A percentile compares a stretch with the other conserved stretches of the same genome.
Conservation (phyloP, 2,888 invertebrate species). For the Stegana nigrithorax region DNA sequence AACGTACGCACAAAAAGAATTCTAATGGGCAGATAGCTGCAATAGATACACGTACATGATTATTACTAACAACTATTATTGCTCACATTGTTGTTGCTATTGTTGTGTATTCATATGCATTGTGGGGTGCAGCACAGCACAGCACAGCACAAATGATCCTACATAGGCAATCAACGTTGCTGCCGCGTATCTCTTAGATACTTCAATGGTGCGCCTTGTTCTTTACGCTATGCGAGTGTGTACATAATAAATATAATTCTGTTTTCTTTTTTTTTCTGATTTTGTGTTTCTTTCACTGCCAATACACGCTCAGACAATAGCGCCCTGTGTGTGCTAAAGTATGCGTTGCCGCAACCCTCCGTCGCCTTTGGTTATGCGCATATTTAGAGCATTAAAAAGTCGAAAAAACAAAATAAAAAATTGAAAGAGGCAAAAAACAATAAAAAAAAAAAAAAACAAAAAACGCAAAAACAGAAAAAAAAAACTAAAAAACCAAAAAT, state of each 20-base stretch:
- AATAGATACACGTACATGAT: too few relatives aligned
- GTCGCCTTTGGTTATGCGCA: too few relatives aligned
- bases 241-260: not conserved
- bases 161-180: not conserved
- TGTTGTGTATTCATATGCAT: not conserved
- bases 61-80: not conserved
- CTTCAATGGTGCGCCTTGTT: constrained; percentile 3
- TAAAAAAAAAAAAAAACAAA: not conserved
- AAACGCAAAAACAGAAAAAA: not conserved
- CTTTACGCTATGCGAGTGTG: constrained; percentile 9
- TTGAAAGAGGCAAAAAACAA: not conserved
- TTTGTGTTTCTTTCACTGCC: too few relatives aligned
- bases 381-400: constrained; percentile 32
- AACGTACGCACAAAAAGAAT: constrained; percentile 13
- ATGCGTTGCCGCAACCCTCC: too few relatives aligned
- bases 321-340: constrained; percentile 11
- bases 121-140: not conserved
- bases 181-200: not conserved
- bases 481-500: too few relatives aligned
- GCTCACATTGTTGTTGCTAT: not conserved
- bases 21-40: constrained; percentile 9
- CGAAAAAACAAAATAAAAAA: constrained; percentile 11
- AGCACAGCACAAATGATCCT: constrained; percentile 6
- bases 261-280: too few relatives aligned
- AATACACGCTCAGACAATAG: too few relatives aligned